Evolutionary conservation across 2,113 vertebrate genomes (phyloP).

Genomic region (Dendrocopos noguchii): DNA sequence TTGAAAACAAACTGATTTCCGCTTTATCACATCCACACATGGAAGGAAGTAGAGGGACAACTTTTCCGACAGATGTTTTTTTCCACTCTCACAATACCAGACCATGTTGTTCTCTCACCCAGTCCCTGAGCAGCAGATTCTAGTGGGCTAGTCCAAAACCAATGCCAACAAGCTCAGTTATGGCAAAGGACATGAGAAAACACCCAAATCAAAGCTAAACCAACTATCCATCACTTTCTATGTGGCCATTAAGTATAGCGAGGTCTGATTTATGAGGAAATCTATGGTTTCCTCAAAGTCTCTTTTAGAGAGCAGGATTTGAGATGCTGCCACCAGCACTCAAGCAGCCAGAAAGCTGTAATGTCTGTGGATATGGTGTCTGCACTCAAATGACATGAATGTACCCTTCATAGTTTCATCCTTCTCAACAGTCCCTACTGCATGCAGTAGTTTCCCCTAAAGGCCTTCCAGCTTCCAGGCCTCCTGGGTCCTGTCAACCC

Average conservation of each 20-base stretch:
- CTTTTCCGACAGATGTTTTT: neutral
- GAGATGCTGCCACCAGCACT: neutral
- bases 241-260: neutral
- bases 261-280: neutral
- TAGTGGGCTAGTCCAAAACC: neutral
- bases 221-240: neutral
- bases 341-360: neutral
- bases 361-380: rapidly evolving
- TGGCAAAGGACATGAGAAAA: neutral
- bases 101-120: neutral
- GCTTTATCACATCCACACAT: neutral
- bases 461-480: neutral
- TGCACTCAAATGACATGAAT: neutral
- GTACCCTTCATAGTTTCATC: neutral
- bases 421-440: neutral
- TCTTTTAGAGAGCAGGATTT: neutral
- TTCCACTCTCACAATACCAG: neutral
- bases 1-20: neutral
- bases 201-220: neutral
- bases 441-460: neutral
- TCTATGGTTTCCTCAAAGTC: neutral
- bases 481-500: neutral
- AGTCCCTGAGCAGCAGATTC: neutral
- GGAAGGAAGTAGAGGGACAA: neutral
- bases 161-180: neutral